Conservation (phyloP, 1,140 invertebrate genomes). For the Melanaphis sacchari region DNA sequence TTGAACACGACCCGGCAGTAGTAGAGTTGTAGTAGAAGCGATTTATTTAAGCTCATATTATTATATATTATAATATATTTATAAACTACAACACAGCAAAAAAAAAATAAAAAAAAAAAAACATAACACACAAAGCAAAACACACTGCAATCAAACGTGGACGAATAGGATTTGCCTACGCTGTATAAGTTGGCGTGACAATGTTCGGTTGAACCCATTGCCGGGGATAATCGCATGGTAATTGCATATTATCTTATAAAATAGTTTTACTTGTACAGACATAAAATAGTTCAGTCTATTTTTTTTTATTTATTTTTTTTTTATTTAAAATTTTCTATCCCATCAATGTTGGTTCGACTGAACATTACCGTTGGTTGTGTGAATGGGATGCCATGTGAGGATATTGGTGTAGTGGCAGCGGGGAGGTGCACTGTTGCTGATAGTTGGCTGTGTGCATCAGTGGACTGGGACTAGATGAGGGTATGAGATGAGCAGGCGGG, state of each 20-base stretch:
- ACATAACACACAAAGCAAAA: slow-evolving; percentile 39
- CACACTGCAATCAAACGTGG: slow-evolving; percentile 26
- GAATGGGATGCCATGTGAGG: slow-evolving; percentile 71
- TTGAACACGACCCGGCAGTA: not conserved
- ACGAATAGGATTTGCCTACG: slow-evolving; percentile 48
- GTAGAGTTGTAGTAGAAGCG: not conserved
- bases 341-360: slow-evolving; percentile 12
- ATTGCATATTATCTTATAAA: slow-evolving; percentile 5
- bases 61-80: not conserved
- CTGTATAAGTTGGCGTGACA: not conserved
- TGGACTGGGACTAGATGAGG: slow-evolving; percentile 68
- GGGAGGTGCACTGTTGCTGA: slow-evolving; percentile 70
- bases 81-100: slow-evolving; percentile 44
- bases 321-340: not conserved
- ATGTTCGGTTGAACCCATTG: slow-evolving; percentile 45
- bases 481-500: slow-evolving; percentile 70
- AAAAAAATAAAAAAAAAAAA: slow-evolving; percentile 28
- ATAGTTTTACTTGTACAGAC: slow-evolving; percentile 27
- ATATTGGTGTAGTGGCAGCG: slow-evolving; percentile 68
- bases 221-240: not conserved
- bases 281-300: slow-evolving; percentile 40
- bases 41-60: slow-evolving; percentile 12
- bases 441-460: slow-evolving; percentile 65
- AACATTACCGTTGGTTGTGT: slow-evolving; percentile 76
- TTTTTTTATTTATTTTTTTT: not conserved